Percentiles rank a stretch among this genome's conserved stretches.
phyloP scores from a whole-genome alignment of 1,140 invertebrate genomes.

The Amyelois transitella region DNA sequence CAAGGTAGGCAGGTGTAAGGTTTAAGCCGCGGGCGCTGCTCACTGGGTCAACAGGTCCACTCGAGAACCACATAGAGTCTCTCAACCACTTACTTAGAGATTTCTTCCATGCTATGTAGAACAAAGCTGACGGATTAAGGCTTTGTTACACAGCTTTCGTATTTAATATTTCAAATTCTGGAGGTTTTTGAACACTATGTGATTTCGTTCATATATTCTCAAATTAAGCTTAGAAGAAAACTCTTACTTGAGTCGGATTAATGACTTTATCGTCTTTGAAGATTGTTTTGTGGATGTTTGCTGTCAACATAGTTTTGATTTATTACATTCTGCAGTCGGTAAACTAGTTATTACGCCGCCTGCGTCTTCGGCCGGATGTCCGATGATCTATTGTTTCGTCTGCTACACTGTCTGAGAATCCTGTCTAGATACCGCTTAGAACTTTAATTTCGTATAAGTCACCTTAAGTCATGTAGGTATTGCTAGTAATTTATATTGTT shows the following conservation, averaged over 20 bases:
- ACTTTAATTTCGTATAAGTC: not conserved
- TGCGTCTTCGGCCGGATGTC: constrained; percentile 50
- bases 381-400: constrained; percentile 60
- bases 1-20: constrained; percentile 38
- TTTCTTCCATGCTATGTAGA: not conserved
- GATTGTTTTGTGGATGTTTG: not conserved
- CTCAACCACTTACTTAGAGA: constrained; percentile 53
- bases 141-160: not conserved
- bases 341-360: constrained; percentile 47
- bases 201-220: too few species aligned
- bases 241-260: not conserved
- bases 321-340: constrained; percentile 15
- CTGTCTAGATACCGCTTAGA: constrained; percentile 19
- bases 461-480: not conserved
- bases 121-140: not conserved
- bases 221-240: too few species aligned
- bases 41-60: constrained; percentile 57
- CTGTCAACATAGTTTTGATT: constrained; percentile 10
- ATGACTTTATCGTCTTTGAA: not conserved
- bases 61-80: constrained; percentile 46
- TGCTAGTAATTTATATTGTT: too few species aligned
- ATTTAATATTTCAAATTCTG: not conserved
- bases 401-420: constrained; percentile 47
- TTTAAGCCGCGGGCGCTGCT: constrained; percentile 44
- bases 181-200: too few species aligned